Evolutionary conservation across 2,888 invertebrate genomes (phyloP), one percentile per base, ranked within the genome.

Genomic region (Hyalella azteca): DNA sequence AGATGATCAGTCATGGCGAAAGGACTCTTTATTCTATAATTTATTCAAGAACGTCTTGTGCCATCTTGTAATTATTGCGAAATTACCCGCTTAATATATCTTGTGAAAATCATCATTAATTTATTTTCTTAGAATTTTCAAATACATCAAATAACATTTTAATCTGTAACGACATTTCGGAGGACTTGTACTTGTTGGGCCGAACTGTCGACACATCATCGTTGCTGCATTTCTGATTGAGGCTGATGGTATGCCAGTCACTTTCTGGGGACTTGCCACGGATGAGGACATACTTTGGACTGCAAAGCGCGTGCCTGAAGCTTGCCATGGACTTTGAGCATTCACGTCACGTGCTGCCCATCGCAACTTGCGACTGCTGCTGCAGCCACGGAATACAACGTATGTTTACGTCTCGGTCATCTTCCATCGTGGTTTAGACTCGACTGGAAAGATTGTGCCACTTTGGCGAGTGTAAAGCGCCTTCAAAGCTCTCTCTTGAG

Each of bases 391-490:
- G 66, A 66, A 66, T 66, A 66, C 66, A 66, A 19, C 29, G 29
- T 36, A 11, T 66, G 66, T 66, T 66, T 66, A 66, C 66, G 66
- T 36, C 36, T 36, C 5, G 66, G 36, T 32, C 66, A 5, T n/a
- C n/a, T 5, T 36, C 66, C 15, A 15, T n/a, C 19, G 66, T 36
- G 66, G 36, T 66, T 36, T 36, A 36, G 66, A 39, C 32, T 13
- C 36, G 13, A 19, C n/a, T 4, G 5, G 66, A 66, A 66, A 66
- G 66, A 66, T 66, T 66, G 66, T 36, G 66, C 36, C 66, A 66
- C 66, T 66, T 66, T 22, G 36, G 66, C 66, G n/a, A 66, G 36
- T 66, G 66, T 66, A 66, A 66, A 66, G 66, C 66, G 32, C 36
- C n/a, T 66, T 22, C 36, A 66, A 66, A 36, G 66, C n/a, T 36